Evolutionary conservation across 2,797 vertebrate species (phyloP).

Genomic region (Spea hammondii): DNA sequence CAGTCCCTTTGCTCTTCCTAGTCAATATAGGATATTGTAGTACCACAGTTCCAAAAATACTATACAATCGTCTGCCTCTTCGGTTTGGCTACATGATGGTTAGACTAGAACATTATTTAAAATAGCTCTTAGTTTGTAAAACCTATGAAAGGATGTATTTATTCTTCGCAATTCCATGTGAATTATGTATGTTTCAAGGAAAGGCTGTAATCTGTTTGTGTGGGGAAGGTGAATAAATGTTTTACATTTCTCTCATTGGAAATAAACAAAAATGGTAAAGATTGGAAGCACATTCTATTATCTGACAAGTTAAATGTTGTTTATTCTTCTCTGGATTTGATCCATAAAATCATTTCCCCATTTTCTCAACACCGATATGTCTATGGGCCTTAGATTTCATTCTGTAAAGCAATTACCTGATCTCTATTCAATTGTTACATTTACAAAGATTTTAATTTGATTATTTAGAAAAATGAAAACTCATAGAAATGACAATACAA

Average conservation of each 20-base stretch:
- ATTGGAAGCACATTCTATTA: not conserved
- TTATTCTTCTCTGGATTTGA: not conserved
- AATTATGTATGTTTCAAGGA: not conserved
- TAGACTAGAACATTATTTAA: not conserved
- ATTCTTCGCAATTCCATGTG: not conserved
- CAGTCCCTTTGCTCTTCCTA: no score
- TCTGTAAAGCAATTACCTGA: not conserved
- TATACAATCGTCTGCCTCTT: no score
- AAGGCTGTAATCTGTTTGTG: not conserved
- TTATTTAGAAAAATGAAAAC: no score
- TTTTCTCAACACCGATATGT: not conserved
- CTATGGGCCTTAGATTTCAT: not conserved
- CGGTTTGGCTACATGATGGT: not conserved
- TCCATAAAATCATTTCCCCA: not conserved
- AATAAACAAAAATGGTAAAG: not conserved
- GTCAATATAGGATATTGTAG: no score
- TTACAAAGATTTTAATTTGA: no score
- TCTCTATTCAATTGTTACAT: not conserved
- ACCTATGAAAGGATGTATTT: not conserved
- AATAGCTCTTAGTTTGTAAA: not conserved
- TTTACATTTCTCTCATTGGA: not conserved
- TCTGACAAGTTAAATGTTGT: not conserved
- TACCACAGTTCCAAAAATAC: no score
- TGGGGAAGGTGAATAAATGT: not conserved
- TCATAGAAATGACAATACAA: no score